Evolutionary conservation across 2,888 invertebrate genomes (phyloP).

Genomic region (Anthoptus insignis): DNA sequence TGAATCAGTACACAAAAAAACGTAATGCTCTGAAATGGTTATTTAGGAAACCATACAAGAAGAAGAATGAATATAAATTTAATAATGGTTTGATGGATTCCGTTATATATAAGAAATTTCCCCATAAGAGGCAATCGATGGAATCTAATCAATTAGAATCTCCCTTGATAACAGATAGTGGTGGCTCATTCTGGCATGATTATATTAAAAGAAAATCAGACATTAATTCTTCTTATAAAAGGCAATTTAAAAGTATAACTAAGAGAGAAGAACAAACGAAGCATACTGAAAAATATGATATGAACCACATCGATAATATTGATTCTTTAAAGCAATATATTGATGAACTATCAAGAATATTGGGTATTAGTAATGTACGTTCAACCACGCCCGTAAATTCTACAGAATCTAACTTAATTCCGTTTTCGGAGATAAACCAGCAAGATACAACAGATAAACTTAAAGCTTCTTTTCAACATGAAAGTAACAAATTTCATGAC

Average conservation of each 20-base stretch:
- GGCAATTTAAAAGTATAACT: not conserved
- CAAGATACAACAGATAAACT: not conserved
- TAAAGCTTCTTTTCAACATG: no score
- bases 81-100: constrained; percentile 38
- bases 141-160: constrained; percentile 48
- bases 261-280: not conserved
- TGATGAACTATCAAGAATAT: constrained; percentile 55
- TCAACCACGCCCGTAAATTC: not conserved
- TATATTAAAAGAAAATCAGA: constrained; percentile 53
- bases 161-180: constrained; percentile 57
- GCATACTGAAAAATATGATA: constrained; percentile 5
- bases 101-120: constrained; percentile 35
- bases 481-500: no score
- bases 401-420: no score
- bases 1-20: constrained; percentile 37
- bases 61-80: constrained; percentile 50
- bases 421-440: no score
- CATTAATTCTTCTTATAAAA: not conserved
- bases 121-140: constrained; percentile 50
- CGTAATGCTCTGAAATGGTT: constrained; percentile 52
- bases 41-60: constrained; percentile 43
- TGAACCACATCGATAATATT: constrained; percentile 11
- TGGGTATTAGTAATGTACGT: constrained; percentile 43
- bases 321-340: constrained; percentile 52
- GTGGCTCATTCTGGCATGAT: constrained; percentile 61